Evolutionary conservation across 1,140 invertebrate species (phyloP).

Genomic region (Pantala flavescens): DNA sequence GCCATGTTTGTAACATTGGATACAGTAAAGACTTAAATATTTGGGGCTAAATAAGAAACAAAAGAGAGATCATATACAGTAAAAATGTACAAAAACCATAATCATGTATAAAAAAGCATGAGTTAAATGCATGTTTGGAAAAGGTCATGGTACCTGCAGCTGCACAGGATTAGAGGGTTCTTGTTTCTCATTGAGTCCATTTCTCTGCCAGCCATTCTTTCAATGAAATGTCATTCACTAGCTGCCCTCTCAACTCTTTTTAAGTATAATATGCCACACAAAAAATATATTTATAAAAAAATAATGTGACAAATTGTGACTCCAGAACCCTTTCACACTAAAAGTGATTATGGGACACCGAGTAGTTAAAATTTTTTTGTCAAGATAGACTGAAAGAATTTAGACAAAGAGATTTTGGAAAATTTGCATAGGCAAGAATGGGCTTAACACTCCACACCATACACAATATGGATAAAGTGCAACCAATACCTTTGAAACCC

Average conservation of each 20-base stretch:
- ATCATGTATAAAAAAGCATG: not conserved
- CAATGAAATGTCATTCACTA: not conserved
- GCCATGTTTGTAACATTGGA: not conserved
- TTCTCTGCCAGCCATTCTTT: not conserved
- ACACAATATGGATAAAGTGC: not conserved
- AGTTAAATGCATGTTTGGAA: not conserved
- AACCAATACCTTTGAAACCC: not conserved
- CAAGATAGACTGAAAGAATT: not conserved
- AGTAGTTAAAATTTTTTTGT: constrained; percentile 8
- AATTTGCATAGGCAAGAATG: not conserved
- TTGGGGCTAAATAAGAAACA: not conserved
- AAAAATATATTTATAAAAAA: constrained; percentile 11
- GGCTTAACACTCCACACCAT: not conserved
- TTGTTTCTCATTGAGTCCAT: not conserved
- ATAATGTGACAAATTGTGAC: constrained; percentile 3
- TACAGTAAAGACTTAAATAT: not conserved
- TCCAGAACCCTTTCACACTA: not conserved
- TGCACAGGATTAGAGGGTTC: not conserved
- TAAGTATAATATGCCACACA: constrained; percentile 2
- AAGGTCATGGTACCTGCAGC: not conserved
- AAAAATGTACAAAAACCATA: constrained; percentile 10
- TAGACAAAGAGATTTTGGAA: constrained; percentile 10
- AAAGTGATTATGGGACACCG: constrained; percentile 4
- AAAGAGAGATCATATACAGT: constrained; percentile 5
- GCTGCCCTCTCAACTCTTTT: not conserved